Base-by-base conservation (phyloP, 2,888 invertebrate genomes). In the Leptura quadrifasciata region DNA sequence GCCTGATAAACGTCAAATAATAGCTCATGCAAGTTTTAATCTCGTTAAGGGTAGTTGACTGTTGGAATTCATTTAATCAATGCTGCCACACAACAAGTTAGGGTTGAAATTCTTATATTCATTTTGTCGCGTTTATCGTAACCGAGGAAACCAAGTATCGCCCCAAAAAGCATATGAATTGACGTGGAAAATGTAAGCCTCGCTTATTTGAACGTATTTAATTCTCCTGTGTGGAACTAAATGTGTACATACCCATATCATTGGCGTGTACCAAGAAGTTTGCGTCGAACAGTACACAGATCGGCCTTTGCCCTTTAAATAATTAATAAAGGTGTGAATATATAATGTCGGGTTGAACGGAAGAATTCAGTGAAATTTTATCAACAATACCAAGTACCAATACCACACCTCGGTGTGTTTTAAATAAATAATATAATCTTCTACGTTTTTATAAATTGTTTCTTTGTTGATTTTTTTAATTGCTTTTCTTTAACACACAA, bases 71-170 rank as follows among this genome's bases (percentile, higher is more conserved):
- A 57, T 57, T 68, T 58, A 69, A 69, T 58, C 69, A 69, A 58
- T 69, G 69, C 63, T 39, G 31, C 63, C 39, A 58, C 69, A 69
- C 55, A 69, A 58, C 69, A 69, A 69, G 69, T 69, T 58, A 58
- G 69, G 69, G 69, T 58, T 69, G 69, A 69, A 69, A 69, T 69
- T 69, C 69, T 69, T 69, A 69, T 69, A 69, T 69, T 69, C 69
- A 69, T 69, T 69, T 69, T 69, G 58, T 60, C 69, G 58, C 69
- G 58, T 58, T 69, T 69, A 31, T 69, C 69, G 69, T 69, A 18
- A 69, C 69, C 69, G 58, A 69, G 69, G 69, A 69, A 69, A 69
- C 69, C 58, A 31, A 58, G 58, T 58, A 69, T 69, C 69, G 18
- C 58, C 69, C 35, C 58, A 21, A 69, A 58, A 55, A 58, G 69